Conservation (phyloP, 2,797 vertebrate species). For the Syngnathus rostellatus region DNA sequence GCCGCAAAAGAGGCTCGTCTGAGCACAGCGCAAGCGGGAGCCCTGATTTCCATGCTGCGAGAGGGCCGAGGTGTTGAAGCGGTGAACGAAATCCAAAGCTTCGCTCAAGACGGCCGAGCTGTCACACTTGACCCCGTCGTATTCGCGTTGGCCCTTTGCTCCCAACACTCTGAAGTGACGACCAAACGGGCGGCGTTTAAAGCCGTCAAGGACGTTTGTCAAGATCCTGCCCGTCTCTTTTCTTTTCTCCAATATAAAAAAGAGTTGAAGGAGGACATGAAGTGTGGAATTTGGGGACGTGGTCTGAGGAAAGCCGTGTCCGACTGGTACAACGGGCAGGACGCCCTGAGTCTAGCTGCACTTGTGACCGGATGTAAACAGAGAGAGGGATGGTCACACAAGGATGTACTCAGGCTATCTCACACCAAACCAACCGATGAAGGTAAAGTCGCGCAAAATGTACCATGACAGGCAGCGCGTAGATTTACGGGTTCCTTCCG, state of each 20-base stretch:
- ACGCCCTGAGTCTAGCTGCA: constrained; percentile 76
- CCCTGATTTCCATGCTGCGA: constrained; percentile 77
- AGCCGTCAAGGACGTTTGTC: constrained; percentile 81
- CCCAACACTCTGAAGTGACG: constrained; percentile 78
- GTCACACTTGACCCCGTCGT: constrained; percentile 71
- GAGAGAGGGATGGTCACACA: constrained; percentile 89
- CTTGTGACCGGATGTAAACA: constrained; percentile 88
- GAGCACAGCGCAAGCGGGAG: constrained; percentile 62
- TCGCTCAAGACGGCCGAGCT: constrained; percentile 71
- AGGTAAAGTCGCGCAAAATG: constrained; percentile 61
- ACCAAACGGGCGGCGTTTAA: constrained; percentile 84
- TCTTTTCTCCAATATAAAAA: constrained; percentile 90
- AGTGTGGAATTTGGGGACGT: constrained; percentile 92
- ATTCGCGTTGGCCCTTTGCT: constrained; percentile 85
- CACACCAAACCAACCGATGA: constrained; percentile 88
- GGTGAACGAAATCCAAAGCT: constrained; percentile 79
- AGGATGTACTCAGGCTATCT: constrained; percentile 87
- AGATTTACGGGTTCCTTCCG: background rate
- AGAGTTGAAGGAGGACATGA: constrained; percentile 84
- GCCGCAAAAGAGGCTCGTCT: constrained; percentile 70
- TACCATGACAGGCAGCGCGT: background rate
- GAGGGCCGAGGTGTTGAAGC: constrained; percentile 79
- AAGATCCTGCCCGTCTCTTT: constrained; percentile 80
- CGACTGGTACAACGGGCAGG: constrained; percentile 90
- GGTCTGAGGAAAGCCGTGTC: constrained; percentile 86